Conservation (phyloP, 2,113 vertebrate genomes). For the Donacobius atricapilla region DNA sequence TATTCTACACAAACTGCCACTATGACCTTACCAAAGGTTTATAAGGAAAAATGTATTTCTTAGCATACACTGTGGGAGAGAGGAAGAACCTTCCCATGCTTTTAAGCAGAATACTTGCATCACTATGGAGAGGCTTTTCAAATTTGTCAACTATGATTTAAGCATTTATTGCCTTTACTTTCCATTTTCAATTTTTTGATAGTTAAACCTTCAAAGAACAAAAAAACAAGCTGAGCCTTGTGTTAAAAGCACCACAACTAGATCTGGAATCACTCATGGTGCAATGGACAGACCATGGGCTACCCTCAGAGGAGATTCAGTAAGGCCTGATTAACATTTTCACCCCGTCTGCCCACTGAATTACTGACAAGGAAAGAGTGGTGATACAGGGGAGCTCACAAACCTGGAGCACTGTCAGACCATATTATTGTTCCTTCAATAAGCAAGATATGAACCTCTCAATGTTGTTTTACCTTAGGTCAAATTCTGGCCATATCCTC, state of each 20-base stretch:
- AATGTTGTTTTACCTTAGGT: background rate
- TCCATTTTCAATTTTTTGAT: background rate
- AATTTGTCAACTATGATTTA: background rate
- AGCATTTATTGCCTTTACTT: background rate
- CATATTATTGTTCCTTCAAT: background rate
- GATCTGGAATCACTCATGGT: background rate
- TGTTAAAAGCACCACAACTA: background rate
- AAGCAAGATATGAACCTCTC: background rate
- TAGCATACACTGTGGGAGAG: background rate
- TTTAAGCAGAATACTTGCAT: background rate
- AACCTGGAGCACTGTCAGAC: background rate
- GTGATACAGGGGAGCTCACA: background rate
- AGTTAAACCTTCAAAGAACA: background rate
- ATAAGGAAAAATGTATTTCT: background rate
- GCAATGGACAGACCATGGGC: background rate
- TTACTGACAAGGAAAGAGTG: background rate
- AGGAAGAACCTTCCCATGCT: background rate
- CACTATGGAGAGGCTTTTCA: background rate
- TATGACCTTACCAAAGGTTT: background rate
- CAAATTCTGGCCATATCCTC: background rate
- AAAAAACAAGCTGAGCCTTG: background rate
- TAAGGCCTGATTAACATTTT: background rate
- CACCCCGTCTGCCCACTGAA: background rate
- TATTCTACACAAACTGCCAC: background rate
- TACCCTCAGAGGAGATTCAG: background rate